Evolutionary conservation across 2,797 vertebrate genomes (phyloP).

Genomic region (Myotis findleyi): DNA sequence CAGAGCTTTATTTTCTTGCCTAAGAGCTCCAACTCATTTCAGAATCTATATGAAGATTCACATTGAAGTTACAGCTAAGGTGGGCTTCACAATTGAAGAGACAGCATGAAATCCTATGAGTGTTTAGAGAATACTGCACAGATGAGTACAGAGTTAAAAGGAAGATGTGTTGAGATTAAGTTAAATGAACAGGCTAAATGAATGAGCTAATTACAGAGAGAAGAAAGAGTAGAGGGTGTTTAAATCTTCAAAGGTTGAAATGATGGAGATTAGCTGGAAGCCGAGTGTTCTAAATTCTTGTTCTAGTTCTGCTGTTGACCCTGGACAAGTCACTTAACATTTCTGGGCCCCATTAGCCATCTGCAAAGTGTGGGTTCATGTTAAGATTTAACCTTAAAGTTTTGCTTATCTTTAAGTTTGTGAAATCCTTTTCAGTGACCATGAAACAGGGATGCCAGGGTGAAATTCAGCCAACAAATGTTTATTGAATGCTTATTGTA

Average conservation of each 20-base stretch:
- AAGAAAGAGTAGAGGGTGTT: not conserved
- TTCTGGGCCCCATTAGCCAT: not conserved
- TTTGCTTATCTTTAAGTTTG: conserved; percentile 2
- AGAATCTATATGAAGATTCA: not conserved
- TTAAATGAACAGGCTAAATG: not conserved
- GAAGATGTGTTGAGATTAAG: not conserved
- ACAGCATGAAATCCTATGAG: not conserved
- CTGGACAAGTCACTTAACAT: not conserved
- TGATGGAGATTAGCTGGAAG: not conserved
- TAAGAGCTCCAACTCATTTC: not conserved
- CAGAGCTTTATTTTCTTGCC: not conserved
- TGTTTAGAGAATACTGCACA: not conserved
- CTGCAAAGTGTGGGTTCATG: not conserved
- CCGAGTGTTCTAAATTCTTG: not conserved
- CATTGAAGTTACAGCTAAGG: not conserved
- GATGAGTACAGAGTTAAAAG: not conserved
- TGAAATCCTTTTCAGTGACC: not conserved
- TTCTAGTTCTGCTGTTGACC: not conserved
- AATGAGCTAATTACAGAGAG: not conserved
- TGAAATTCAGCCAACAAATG: not conserved
- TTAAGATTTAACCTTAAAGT: not conserved
- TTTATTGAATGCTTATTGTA: not conserved
- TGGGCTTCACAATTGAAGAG: not conserved
- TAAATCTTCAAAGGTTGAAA: not conserved
- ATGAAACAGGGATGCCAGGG: not conserved